Evolutionary conservation across 1,140 invertebrate genomes (phyloP).

Genomic region (Sinonovacula constricta): DNA sequence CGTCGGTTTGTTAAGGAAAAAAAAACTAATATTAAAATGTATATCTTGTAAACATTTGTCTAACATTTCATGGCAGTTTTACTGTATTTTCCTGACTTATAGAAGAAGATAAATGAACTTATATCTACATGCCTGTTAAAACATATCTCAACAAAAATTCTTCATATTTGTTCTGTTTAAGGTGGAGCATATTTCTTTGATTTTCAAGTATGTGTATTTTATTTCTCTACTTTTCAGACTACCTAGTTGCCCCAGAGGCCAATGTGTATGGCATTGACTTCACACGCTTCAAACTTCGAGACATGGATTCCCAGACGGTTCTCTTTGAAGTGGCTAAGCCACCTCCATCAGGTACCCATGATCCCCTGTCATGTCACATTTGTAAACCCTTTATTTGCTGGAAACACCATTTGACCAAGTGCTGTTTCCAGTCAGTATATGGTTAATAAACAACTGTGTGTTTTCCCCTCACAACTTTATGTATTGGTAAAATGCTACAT

Average conservation of each 20-base stretch:
- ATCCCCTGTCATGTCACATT: background rate
- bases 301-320: conserved; percentile 94
- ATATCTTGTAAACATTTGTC: too few relatives aligned
- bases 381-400: background rate
- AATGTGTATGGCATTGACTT: conserved; percentile 99
- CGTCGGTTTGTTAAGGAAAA: too few relatives aligned
- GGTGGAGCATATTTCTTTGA: background rate
- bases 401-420: background rate
- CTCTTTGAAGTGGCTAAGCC: conserved; percentile 99
- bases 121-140: too few relatives aligned
- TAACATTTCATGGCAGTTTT: too few relatives aligned
- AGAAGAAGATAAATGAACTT: too few relatives aligned
- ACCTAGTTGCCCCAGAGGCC: conserved; percentile 95
- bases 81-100: too few relatives aligned
- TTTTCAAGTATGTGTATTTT: background rate
- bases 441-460: background rate
- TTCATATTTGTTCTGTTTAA: too few relatives aligned
- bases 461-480: too few relatives aligned
- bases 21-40: too few relatives aligned
- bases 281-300: conserved; percentile 97
- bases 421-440: background rate
- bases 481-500: too few relatives aligned
- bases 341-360: conserved; percentile 67
- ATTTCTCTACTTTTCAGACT: conserved; percentile 83
- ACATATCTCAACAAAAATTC: too few relatives aligned